Base-by-base conservation (phyloP, 1,140 invertebrate genomes). In the Trichonephila clavata region DNA sequence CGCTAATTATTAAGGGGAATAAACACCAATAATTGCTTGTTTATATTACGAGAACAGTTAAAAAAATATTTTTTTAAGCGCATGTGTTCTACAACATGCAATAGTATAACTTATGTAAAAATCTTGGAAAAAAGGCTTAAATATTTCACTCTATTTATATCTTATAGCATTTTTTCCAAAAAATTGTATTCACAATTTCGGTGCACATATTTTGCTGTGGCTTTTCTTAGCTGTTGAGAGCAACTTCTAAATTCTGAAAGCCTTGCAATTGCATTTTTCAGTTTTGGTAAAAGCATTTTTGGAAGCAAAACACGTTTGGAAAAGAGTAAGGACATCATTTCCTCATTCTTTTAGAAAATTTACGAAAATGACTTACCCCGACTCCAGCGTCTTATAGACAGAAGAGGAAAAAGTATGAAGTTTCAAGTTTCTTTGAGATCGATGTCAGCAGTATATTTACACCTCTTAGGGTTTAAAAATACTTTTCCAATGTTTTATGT, bases 211-310 rank as follows among this genome's bases (percentile, higher is more conserved):
- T 27, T 77, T 77, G 24, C 27, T 27, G 16, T 77, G 39, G 24
- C 61, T 20, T 63, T 77, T 77, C 32, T 77, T 77, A 14, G 16
- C 27, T 32, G 32, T 77, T 77, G 24, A 4, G 16, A 18, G 71
- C 32, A 32, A 6, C 27, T 32, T 32, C 27, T 27, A 27, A 77
- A 77, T 77, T 39, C 27, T 39, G 71, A 18, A 32, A 77, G 71
- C 4, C 32, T 27, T 39, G 71, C 18, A 39, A 77, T 27, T 32
- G 27, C 13, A 39, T 18, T 77, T 77, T 27, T 77, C 4, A 32
- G 71, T 77, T 77, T 77, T 18, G 71, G 32, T 77, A 32, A 77
- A 77, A 77, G 32, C 71, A 77, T 77, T 77, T 77, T 39, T 32
- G 32, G 68, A 77, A 77, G 71, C 71, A 32, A 32, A 32, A 27